Percentiles rank a stretch among this genome's conserved stretches.
phyloP scores from a whole-genome alignment of 2,888 invertebrate genomes.

The Ennomos fuscantarius region DNA sequence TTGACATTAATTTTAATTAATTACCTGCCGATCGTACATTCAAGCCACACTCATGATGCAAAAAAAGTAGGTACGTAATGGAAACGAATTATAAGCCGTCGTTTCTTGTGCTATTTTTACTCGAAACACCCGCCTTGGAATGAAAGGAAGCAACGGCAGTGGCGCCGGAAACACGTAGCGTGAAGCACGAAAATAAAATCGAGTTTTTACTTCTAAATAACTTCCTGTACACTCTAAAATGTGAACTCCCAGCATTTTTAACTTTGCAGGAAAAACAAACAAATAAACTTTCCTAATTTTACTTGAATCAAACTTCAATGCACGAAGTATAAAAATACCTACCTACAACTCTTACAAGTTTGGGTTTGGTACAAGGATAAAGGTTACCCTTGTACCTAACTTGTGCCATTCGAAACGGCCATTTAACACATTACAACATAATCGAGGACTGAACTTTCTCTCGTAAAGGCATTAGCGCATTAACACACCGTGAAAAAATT shows the following conservation, averaged over 20 bases:
- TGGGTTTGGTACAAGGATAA: constrained; percentile 19
- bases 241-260: constrained; percentile 14
- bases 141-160: neutral
- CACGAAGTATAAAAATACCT: constrained; percentile 10
- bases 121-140: neutral
- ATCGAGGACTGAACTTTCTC: constrained; percentile 32
- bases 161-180: constrained; percentile 1
- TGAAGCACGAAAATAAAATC: constrained; percentile 3
- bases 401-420: constrained; percentile 32
- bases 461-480: constrained; percentile 43
- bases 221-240: constrained; percentile 15
- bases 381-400: constrained; percentile 29
- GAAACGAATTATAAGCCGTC: no score
- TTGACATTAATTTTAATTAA: no score
- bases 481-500: constrained; percentile 45
- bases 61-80: no score
- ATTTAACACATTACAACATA: constrained; percentile 37
- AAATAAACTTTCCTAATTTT: constrained; percentile 22
- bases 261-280: constrained; percentile 17
- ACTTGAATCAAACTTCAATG: constrained; percentile 12
- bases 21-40: no score
- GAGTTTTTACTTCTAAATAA: constrained; percentile 20
- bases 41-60: no score
- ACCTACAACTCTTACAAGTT: constrained; percentile 6
- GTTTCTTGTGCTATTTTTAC: neutral